phyloP scores from a whole-genome alignment of 1,140 invertebrate genomes.

The Euschistus heros region DNA sequence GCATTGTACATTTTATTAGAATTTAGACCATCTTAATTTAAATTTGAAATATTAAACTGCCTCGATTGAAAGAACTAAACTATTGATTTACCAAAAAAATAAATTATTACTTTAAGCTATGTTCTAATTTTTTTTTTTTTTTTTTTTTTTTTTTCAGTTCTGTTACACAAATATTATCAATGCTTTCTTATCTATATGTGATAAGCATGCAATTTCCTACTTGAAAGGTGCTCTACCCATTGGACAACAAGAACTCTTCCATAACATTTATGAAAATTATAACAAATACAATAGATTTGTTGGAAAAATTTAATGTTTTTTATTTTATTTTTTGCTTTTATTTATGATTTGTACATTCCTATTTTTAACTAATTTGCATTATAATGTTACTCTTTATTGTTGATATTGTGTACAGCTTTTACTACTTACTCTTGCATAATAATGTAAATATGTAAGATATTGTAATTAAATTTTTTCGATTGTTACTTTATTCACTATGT shows the following conservation, averaged over 20 bases:
- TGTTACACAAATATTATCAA: conserved; percentile 35
- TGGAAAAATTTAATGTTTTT: conserved; percentile 36
- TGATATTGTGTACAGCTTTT: too few relatives aligned
- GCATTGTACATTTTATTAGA: too few relatives aligned
- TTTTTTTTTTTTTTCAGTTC: conserved; percentile 32
- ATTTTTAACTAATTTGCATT: too few relatives aligned
- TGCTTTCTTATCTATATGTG: conserved; percentile 36
- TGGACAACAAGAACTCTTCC: conserved; percentile 37
- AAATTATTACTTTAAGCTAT: not conserved
- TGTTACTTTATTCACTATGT: too few relatives aligned
- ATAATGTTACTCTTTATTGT: too few relatives aligned
- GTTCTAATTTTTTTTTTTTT: conserved; percentile 23
- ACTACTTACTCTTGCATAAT: too few relatives aligned
- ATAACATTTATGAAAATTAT: conserved; percentile 35
- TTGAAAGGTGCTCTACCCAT: conserved; percentile 35
- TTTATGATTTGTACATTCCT: too few relatives aligned
- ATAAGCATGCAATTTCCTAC: conserved; percentile 37
- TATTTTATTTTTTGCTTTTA: not conserved
- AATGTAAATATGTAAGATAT: too few relatives aligned
- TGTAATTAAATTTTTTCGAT: too few relatives aligned
- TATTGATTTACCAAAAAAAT: not conserved
- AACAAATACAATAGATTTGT: conserved; percentile 39
- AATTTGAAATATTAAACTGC: too few relatives aligned
- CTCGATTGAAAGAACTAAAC: not conserved
- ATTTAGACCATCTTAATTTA: too few relatives aligned